These are phyloP conservation scores for Diadromus collaris DNA, from an alignment of 2,888 invertebrate species.

Conservation along the genomic window DNA sequence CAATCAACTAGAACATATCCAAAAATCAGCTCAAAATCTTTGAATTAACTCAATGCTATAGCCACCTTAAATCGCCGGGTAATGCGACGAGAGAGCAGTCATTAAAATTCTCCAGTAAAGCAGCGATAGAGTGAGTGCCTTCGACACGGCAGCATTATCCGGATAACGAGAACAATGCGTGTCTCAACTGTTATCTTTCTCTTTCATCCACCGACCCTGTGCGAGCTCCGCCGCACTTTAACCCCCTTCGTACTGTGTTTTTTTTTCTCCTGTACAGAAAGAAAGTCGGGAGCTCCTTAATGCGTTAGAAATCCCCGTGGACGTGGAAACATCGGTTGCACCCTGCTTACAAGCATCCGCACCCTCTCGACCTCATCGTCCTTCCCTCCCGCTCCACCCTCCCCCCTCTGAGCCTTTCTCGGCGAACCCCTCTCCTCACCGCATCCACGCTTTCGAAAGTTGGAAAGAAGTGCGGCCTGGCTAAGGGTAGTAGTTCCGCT, in stretches of 20 bases:
- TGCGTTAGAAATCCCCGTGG: slow-evolving; percentile 72
- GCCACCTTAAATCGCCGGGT: slow-evolving; percentile 24
- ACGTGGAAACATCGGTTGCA: slow-evolving; percentile 63
- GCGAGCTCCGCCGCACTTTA: neutral
- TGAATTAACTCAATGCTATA: too few species aligned
- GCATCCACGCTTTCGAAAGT: slow-evolving; percentile 25
- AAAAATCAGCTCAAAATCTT: too few species aligned
- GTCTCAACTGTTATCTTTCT: slow-evolving; percentile 60
- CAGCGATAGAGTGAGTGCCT: slow-evolving; percentile 49
- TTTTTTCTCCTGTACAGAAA: neutral
- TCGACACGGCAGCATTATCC: slow-evolving; percentile 37
- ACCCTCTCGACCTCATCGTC: slow-evolving; percentile 26
- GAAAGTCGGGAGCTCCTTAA: slow-evolving; percentile 62
- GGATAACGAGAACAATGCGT: slow-evolving; percentile 75
- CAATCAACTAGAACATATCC: too few species aligned
- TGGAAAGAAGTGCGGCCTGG: slow-evolving; percentile 44
- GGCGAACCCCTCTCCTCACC: neutral
- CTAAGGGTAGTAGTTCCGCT: slow-evolving; percentile 41
- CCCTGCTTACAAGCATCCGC: slow-evolving; percentile 42
- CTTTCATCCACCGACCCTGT: slow-evolving; percentile 23
- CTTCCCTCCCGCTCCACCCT: neutral
- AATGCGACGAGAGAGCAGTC: slow-evolving; percentile 22
- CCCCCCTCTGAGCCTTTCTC: too few species aligned
- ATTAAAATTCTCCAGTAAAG: slow-evolving; percentile 40
- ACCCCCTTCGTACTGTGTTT: neutral